Percentiles rank a stretch among this genome's conserved stretches.
Evolutionary conservation across 2,797 vertebrate species (phyloP).

Genomic region (Sebastolobus altivelis): DNA sequence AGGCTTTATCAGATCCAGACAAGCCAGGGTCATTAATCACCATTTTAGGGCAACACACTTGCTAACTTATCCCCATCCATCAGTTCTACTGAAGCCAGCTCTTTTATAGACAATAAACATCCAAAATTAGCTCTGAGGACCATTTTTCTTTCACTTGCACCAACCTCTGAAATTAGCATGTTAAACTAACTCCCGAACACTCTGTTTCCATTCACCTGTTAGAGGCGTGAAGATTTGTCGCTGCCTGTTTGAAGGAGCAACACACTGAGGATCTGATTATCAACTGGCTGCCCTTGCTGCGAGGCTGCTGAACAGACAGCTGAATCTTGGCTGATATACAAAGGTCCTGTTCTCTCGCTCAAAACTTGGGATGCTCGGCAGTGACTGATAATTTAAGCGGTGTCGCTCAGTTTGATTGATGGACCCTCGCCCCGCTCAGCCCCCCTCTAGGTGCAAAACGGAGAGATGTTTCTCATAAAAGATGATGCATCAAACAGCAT

Average conservation of each 20-base stretch:
- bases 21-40: slow-evolving; percentile 70
- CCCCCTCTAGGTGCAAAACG: slow-evolving; percentile 56
- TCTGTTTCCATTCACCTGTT: slow-evolving; percentile 46
- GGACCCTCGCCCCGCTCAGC: slow-evolving; percentile 49
- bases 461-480: slow-evolving; percentile 77
- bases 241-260: slow-evolving; percentile 38
- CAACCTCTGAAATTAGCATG: slow-evolving; percentile 1
- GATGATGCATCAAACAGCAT: slow-evolving; percentile 72
- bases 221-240: slow-evolving; percentile 21
- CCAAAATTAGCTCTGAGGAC: slow-evolving; percentile 37
- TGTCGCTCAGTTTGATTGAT: slow-evolving; percentile 82
- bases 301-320: slow-evolving; percentile 55
- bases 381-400: slow-evolving; percentile 76
- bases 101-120: slow-evolving; percentile 38
- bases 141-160: slow-evolving; percentile 20
- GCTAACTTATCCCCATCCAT: slow-evolving; percentile 73
- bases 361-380: slow-evolving; percentile 62
- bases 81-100: slow-evolving; percentile 67
- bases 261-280: slow-evolving; percentile 67
- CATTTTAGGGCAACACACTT: slow-evolving; percentile 74
- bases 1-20: slow-evolving; percentile 71
- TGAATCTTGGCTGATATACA: slow-evolving; percentile 77
- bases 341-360: slow-evolving; percentile 60
- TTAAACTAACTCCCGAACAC: slow-evolving; percentile 20
- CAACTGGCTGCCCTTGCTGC: slow-evolving; percentile 55